Percentiles rank a stretch among this genome's conserved stretches.
These are phyloP conservation scores for Microcebus jonahi DNA, from an alignment of 2,113 vertebrate genomes.

Conservation along the genomic window DNA sequence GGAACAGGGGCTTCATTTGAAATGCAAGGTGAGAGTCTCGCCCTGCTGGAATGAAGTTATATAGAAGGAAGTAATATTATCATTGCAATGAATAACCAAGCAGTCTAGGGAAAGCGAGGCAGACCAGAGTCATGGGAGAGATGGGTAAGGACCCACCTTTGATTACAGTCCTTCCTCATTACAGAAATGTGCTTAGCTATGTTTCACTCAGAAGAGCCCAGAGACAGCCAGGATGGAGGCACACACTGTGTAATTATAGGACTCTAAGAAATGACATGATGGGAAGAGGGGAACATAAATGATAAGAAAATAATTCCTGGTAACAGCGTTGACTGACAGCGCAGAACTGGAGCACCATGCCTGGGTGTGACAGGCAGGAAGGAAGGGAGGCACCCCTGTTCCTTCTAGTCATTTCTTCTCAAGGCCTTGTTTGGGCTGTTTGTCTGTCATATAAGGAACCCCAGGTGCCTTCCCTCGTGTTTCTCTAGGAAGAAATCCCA, in stretches of 20 bases:
- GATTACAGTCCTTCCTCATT: slow-evolving; percentile 12
- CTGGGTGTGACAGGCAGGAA: background rate
- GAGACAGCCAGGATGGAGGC: slow-evolving; percentile 45
- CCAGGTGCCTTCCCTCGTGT: background rate
- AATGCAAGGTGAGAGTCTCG: background rate
- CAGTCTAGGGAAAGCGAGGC: background rate
- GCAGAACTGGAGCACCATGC: fast-evolving
- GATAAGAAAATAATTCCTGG: slow-evolving; percentile 14
- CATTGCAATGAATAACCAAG: background rate
- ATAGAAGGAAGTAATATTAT: background rate
- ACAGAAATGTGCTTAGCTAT: slow-evolving; percentile 37
- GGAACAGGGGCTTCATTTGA: background rate
- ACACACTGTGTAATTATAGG: slow-evolving; percentile 62
- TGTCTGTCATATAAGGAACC: background rate
- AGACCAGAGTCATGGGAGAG: background rate
- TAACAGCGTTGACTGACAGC: background rate
- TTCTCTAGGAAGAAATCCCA: background rate
- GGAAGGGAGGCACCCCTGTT: fast-evolving
- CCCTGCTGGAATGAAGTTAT: background rate
- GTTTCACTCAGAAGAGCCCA: slow-evolving; percentile 41
- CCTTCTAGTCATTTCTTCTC: background rate
- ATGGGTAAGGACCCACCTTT: background rate
- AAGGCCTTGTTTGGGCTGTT: background rate
- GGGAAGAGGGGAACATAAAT: background rate
- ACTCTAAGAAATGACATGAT: slow-evolving; percentile 38